phyloP scores from a whole-genome alignment of 2,113 vertebrate genomes.

The Tricholaema leucomelas region DNA sequence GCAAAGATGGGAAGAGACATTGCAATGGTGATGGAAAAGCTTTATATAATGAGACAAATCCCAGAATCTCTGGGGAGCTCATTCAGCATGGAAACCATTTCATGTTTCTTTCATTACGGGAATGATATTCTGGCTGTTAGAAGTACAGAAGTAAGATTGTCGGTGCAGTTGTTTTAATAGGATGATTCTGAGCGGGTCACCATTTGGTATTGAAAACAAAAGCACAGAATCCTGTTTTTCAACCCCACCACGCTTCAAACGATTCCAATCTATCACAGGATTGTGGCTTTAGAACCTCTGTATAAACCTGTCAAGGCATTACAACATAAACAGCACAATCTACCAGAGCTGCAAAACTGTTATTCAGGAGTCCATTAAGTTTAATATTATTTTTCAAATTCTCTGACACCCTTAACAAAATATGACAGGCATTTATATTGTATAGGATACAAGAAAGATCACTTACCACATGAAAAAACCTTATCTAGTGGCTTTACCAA shows the following conservation, averaged over 20 bases:
- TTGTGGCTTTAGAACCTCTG: slow-evolving; percentile 52
- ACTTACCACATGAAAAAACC: slow-evolving; percentile 1
- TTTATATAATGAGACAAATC: slow-evolving; percentile 78
- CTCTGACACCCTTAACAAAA: slow-evolving; percentile 71
- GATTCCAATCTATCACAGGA: slow-evolving; percentile 62
- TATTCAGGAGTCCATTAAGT: slow-evolving; percentile 71
- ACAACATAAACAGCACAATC: slow-evolving; percentile 69
- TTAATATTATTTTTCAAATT: slow-evolving; percentile 72
- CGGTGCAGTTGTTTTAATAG: slow-evolving; percentile 65
- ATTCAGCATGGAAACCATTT: slow-evolving; percentile 70
- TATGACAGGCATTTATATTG: slow-evolving; percentile 71
- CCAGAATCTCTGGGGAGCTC: slow-evolving; percentile 66
- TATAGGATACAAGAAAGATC: slow-evolving; percentile 51
- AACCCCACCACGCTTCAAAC: slow-evolving; percentile 28
- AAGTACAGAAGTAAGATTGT: slow-evolving; percentile 60
- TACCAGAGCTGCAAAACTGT: slow-evolving; percentile 66
- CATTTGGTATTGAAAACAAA: slow-evolving; percentile 54
- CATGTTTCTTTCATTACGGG: slow-evolving; percentile 72
- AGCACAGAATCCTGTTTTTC: slow-evolving; percentile 46
- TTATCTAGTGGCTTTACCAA: slow-evolving; percentile 24
- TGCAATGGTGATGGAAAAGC: slow-evolving; percentile 62
- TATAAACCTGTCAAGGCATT: slow-evolving; percentile 72
- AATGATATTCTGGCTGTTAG: slow-evolving; percentile 67
- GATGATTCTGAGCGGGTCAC: slow-evolving; percentile 22
- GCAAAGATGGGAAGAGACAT: slow-evolving; percentile 71